phyloP scores from a whole-genome alignment of 2,888 invertebrate genomes.

The Lasioglossum figueresi region DNA sequence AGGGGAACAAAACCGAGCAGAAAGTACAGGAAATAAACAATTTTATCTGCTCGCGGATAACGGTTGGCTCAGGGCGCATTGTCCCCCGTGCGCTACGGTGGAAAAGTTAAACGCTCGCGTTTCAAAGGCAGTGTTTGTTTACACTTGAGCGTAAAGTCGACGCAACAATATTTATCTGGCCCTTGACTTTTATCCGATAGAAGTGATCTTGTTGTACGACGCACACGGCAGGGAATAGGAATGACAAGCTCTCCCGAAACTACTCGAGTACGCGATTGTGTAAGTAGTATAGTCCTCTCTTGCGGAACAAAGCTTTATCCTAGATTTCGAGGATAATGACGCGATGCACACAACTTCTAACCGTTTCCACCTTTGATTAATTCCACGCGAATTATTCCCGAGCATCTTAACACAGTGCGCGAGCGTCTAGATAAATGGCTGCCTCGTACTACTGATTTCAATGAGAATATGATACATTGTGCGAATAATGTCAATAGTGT shows the following conservation, averaged over 20 bases:
- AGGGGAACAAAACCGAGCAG: background rate
- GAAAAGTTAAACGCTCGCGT: background rate
- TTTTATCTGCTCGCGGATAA: background rate
- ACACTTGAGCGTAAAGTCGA: background rate
- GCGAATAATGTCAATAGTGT: too few species aligned
- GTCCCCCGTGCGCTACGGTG: background rate
- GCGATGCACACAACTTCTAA: background rate
- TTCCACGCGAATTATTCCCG: too few species aligned
- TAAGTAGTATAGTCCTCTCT: background rate
- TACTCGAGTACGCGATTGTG: background rate
- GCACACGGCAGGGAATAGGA: background rate
- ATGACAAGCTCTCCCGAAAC: background rate
- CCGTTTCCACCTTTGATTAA: background rate
- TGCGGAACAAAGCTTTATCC: background rate
- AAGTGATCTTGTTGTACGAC: background rate
- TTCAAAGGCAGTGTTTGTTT: background rate
- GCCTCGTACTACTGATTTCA: background rate
- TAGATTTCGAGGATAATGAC: background rate
- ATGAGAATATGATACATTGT: background rate
- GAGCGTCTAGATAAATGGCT: background rate
- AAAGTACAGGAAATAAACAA: background rate
- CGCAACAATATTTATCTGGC: constrained; percentile 2
- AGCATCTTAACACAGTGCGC: background rate
- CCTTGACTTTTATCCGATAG: background rate
- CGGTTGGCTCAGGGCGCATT: background rate